These are phyloP conservation scores for Geodia barretti DNA, from an alignment of 37 sponge, comb jelly and placozoan genomes.

Conservation along the genomic window DNA sequence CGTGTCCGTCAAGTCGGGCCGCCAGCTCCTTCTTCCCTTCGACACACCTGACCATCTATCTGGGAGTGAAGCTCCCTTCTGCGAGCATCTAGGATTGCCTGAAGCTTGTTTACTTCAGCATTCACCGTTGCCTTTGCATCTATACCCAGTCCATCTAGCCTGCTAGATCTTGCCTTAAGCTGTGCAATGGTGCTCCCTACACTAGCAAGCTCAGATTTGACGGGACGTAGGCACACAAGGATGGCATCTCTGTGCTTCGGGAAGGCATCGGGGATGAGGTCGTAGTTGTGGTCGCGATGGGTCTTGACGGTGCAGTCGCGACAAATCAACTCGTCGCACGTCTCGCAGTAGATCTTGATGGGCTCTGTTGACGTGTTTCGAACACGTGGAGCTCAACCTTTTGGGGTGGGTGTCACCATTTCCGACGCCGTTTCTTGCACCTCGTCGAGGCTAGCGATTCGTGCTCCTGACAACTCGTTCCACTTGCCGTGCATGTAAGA, in stretches of 20 bases:
- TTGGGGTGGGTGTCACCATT: background rate
- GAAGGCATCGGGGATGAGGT: conserved; percentile 20
- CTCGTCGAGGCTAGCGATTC: conserved; percentile 2
- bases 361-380: background rate
- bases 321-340: conserved; percentile 27
- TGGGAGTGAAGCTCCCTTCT: no score
- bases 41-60: no score
- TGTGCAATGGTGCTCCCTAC: no score
- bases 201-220: conserved; percentile 8
- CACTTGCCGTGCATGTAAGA: conserved; percentile 12
- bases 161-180: no score
- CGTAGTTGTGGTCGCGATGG: conserved; percentile 21
- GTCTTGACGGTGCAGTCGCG: conserved; percentile 8
- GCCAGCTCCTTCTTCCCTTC: no score
- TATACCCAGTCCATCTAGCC: no score
- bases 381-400: background rate
- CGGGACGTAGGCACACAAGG: background rate
- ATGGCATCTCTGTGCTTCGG: conserved; percentile 12
- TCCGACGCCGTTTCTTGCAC: background rate
- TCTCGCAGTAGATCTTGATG: conserved; percentile 17
- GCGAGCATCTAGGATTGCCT: no score
- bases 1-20: no score
- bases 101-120: no score
- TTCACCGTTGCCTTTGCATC: no score
- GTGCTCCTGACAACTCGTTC: conserved; percentile 7